Base-by-base conservation (phyloP, 2,888 invertebrate species). In the Pandemis corylana region DNA sequence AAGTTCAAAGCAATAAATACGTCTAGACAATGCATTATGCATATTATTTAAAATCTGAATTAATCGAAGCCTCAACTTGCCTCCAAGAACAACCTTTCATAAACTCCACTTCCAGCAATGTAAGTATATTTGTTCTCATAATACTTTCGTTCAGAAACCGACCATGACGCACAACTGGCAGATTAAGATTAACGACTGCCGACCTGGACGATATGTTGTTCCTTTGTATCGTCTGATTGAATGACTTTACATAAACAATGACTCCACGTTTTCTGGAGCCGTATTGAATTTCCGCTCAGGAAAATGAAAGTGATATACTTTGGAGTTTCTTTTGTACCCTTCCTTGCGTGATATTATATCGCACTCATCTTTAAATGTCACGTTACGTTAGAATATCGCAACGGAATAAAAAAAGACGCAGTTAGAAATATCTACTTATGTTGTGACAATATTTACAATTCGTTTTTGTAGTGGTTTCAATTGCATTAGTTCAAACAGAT, bases 181-280 rank as follows among this genome's bases (percentile, higher is more conserved):
- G 72, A 78, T 78, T 77, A 78, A 78, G 77, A 78, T 78, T 77
- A 78, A 78, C 77, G 76, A 77, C 65, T 59, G 51, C 59, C 41
- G 74, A 71, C 72, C 72, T 75, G 75, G 59, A 77, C 75, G 76
- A 78, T 76, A 62, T 76, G 77, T 76, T 68, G 53, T 72, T 71
- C 76, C 71, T 77, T 77, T 78, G 78, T 77, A 72, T 13, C 56
- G 77, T 62, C 67, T 68, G 71, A 78, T 78, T 76, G 75, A 75
- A 78, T 77, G 78, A 77, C 77, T 76, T 73, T 72, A 71, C 75
- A 68, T 77, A 77, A 77, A 78, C 78, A 77, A 91, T 92, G 91
- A 91, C 87, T 85, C 80, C 79, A 85, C 87, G 82, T 81, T 89
- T 87, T 85, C 86, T 71, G 61, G 79, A 82, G 81, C 80, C 78